Conservation (phyloP, 2,888 invertebrate species). For the Chrysodeixis includens region DNA sequence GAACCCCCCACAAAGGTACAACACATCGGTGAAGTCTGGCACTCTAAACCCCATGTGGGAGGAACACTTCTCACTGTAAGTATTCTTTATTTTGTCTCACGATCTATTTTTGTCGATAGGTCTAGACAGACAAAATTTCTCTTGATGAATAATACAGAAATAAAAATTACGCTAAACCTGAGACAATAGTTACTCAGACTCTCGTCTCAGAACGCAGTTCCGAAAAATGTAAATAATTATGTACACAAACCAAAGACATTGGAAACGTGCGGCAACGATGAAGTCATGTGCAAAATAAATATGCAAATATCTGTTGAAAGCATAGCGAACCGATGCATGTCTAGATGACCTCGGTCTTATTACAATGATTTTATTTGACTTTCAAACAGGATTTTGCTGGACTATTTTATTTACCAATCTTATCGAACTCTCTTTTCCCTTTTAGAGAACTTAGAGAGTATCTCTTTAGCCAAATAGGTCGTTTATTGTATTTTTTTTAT, state of each 20-base stretch:
- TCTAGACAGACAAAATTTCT: not conserved
- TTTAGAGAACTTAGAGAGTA: too few relatives aligned
- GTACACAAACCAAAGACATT: slow-evolving; percentile 28
- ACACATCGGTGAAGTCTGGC: slow-evolving; percentile 96
- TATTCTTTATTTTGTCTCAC: slow-evolving; percentile 43
- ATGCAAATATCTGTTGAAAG: slow-evolving; percentile 25
- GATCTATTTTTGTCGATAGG: not conserved
- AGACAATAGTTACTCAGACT: slow-evolving; percentile 6
- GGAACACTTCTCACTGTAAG: slow-evolving; percentile 98
- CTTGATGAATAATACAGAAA: slow-evolving; percentile 17
- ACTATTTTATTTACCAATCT: too few relatives aligned
- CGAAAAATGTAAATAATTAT: slow-evolving; percentile 28
- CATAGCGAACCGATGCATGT: slow-evolving; percentile 16
- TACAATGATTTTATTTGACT: slow-evolving; percentile 1
- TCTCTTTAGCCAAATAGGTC: not conserved
- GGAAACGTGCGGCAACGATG: slow-evolving; percentile 28
- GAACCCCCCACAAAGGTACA: slow-evolving; percentile 93
- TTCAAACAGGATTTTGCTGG: slow-evolving; percentile 1
- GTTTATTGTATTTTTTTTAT: too few relatives aligned
- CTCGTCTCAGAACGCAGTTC: slow-evolving; percentile 34
- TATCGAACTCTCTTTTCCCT: too few relatives aligned
- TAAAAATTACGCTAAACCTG: slow-evolving; percentile 11
- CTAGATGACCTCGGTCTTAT: slow-evolving; percentile 22
- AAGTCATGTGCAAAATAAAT: slow-evolving; percentile 39
- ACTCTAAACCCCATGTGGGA: slow-evolving; percentile 98